phyloP scores from a whole-genome alignment of 2,113 vertebrate genomes.

The Hypanus sabinus region DNA sequence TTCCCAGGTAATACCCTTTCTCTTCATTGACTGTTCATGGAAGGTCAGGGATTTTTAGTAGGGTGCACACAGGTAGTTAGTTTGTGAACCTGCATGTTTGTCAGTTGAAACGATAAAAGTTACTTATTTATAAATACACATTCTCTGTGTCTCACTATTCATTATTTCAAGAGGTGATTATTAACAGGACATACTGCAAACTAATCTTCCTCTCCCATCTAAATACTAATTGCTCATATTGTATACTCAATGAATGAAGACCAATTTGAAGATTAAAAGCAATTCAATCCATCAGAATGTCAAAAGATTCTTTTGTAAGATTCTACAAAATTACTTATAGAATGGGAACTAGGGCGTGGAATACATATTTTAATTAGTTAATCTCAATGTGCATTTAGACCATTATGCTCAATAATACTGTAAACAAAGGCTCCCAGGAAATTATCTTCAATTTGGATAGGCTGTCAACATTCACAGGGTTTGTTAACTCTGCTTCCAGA shows the following conservation, averaged over 20 bases:
- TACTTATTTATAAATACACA: too few relatives aligned
- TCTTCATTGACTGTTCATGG: too few relatives aligned
- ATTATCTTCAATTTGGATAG: not conserved
- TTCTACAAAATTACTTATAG: not conserved
- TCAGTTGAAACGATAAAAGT: too few relatives aligned
- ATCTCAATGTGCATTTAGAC: not conserved
- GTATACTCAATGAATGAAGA: not conserved
- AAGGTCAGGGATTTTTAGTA: too few relatives aligned
- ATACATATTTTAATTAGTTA: not conserved
- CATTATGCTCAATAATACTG: not conserved
- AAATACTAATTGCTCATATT: not conserved
- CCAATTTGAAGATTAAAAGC: not conserved
- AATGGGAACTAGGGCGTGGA: not conserved
- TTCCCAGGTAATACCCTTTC: too few relatives aligned
- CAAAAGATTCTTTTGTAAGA: too few relatives aligned
- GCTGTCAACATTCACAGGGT: not conserved
- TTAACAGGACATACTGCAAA: not conserved
- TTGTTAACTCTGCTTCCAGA: not conserved
- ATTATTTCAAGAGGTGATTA: too few relatives aligned
- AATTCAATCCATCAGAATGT: not conserved
- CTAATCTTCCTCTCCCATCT: not conserved
- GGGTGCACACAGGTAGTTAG: too few relatives aligned
- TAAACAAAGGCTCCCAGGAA: not conserved
- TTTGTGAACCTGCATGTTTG: too few relatives aligned
- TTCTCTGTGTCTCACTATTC: too few relatives aligned